phyloP scores from a whole-genome alignment of 2,113 vertebrate species.

The Ceyx melanurus region DNA sequence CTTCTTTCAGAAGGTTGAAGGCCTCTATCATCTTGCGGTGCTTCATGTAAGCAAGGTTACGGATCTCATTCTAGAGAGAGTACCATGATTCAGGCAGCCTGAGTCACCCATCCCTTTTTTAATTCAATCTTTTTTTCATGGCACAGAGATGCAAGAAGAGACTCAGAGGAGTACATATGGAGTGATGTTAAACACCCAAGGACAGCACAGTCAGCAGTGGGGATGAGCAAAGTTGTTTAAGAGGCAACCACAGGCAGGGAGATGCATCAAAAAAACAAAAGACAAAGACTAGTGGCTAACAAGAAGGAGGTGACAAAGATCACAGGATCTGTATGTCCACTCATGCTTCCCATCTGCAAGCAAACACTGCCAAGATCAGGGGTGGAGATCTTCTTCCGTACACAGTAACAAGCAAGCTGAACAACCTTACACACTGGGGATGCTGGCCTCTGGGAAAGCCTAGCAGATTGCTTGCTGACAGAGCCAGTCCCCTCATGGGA shows the following conservation, averaged over 20 bases:
- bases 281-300: background rate
- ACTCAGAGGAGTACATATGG: background rate
- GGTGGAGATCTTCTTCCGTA: background rate
- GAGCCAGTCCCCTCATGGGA: background rate
- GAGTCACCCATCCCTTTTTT: background rate
- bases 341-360: background rate
- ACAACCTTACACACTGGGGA: background rate
- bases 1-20: constrained; percentile 87
- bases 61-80: constrained; percentile 86
- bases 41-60: constrained; percentile 88
- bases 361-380: background rate
- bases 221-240: background rate
- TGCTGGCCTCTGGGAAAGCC: background rate
- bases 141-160: background rate
- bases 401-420: background rate
- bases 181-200: background rate
- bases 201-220: background rate
- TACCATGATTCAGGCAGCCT: background rate
- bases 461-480: background rate
- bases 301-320: background rate
- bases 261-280: background rate
- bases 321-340: background rate
- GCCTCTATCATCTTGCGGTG: constrained; percentile 88
- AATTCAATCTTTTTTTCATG: background rate
- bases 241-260: background rate